A percentile compares a stretch with the other conserved stretches of the same genome.
Evolutionary conservation across 1,140 invertebrate genomes (phyloP).

Genomic region (Drosophila kohkoa): DNA sequence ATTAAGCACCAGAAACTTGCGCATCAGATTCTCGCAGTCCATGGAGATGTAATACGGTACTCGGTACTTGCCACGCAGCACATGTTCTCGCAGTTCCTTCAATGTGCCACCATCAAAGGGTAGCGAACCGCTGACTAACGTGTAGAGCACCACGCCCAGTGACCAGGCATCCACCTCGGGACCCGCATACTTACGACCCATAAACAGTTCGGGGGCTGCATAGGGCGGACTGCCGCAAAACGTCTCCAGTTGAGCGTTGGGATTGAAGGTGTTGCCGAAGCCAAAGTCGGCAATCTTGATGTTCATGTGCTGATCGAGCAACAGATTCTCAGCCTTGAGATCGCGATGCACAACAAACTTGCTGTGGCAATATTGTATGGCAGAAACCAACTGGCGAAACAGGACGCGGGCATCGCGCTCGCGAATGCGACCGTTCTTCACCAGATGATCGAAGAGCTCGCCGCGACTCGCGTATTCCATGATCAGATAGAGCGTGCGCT

Average conservation of each 20-base stretch:
- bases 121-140: conserved; percentile 98
- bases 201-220: conserved; percentile 99
- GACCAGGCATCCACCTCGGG: conserved; percentile 99
- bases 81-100: conserved; percentile 97
- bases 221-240: conserved; percentile 99
- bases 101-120: conserved; percentile 99
- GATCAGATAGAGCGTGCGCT: conserved; percentile 99
- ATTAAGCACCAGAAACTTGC: conserved; percentile 99
- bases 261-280: conserved; percentile 99
- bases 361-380: conserved; percentile 99
- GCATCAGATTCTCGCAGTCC: conserved; percentile 99
- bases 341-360: conserved; percentile 99
- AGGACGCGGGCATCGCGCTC: conserved; percentile 99
- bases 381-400: conserved; percentile 99
- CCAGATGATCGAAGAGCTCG: conserved; percentile 99
- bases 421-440: conserved; percentile 99
- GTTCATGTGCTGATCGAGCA: conserved; percentile 99
- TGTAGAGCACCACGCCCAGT: conserved; percentile 99
- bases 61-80: conserved; percentile 98
- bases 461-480: conserved; percentile 99
- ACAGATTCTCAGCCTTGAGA: conserved; percentile 98
- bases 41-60: conserved; percentile 99
- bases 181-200: conserved; percentile 99
- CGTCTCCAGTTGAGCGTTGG: conserved; percentile 99
- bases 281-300: conserved; percentile 99